phyloP scores from a whole-genome alignment of 2,888 invertebrate genomes.

The Cryptophagus acutangulus region DNA sequence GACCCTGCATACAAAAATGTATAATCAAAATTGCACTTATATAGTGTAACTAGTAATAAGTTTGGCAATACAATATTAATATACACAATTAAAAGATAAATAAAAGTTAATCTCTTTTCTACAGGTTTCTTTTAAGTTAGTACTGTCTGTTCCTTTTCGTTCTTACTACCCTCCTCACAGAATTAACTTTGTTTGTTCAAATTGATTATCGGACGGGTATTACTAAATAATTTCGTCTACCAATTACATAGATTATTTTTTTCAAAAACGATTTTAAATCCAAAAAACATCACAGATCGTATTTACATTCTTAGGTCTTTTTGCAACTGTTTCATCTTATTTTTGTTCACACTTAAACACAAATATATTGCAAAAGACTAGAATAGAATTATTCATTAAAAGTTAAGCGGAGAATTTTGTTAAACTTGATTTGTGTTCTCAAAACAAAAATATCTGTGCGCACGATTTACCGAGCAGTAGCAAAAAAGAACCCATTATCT shows the following conservation, averaged over 20 bases:
- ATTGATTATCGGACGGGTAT: constrained; percentile 19
- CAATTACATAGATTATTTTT: constrained; percentile 11
- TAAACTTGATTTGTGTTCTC: no score
- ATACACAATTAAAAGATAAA: constrained; percentile 20
- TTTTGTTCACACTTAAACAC: constrained; percentile 1
- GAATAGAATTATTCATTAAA: neutral
- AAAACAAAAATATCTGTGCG: no score
- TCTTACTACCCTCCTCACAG: no score
- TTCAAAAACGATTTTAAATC: neutral
- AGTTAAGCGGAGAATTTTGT: no score
- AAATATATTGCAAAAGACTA: neutral
- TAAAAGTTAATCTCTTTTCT: no score
- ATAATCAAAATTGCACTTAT: constrained; percentile 46
- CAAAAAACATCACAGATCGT: constrained; percentile 9
- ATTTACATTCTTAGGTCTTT: no score
- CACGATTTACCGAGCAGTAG: no score
- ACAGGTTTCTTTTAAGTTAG: no score
- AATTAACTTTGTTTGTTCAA: no score
- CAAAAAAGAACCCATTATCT: no score
- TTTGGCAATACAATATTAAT: constrained; percentile 41
- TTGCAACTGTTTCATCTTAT: neutral
- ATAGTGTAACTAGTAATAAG: constrained; percentile 35
- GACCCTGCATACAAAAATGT: no score
- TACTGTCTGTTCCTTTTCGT: no score
- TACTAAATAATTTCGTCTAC: constrained; percentile 4